A percentile compares a stretch with the other conserved stretches of the same genome.
These are phyloP conservation scores for Amiota communis DNA, from an alignment of 2,888 invertebrate genomes.

Conservation along the genomic window DNA sequence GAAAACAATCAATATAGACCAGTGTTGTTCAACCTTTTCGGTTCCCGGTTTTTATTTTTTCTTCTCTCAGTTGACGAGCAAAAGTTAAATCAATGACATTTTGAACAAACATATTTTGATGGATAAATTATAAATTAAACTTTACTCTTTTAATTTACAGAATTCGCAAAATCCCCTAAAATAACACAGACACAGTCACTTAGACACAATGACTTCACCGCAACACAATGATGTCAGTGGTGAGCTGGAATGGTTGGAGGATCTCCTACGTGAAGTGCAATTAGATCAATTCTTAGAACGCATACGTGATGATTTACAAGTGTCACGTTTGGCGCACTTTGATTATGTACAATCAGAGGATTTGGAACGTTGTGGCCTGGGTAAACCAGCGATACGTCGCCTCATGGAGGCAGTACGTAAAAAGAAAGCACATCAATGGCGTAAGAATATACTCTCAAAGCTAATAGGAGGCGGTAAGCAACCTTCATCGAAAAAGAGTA, in stretches of 20 bases:
- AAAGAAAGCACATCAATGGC: slow-evolving; percentile 86
- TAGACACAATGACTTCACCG: slow-evolving; percentile 3
- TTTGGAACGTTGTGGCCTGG: slow-evolving; percentile 94
- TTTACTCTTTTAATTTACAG: no score
- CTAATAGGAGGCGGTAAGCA: slow-evolving; percentile 79
- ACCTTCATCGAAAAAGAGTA: slow-evolving; percentile 72
- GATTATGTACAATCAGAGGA: slow-evolving; percentile 97
- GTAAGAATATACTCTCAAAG: slow-evolving; percentile 86
- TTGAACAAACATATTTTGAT: no score
- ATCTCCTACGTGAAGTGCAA: slow-evolving; percentile 90
- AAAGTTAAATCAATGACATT: no score
- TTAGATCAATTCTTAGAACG: slow-evolving; percentile 91
- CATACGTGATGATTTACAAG: slow-evolving; percentile 93
- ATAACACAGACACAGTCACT: no score
- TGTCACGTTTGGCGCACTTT: slow-evolving; percentile 94
- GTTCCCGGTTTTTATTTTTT: no score
- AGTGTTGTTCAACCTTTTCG: no score
- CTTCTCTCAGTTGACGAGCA: no score
- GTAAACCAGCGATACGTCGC: slow-evolving; percentile 92
- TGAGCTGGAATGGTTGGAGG: slow-evolving; percentile 77
- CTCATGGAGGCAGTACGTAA: slow-evolving; percentile 94
- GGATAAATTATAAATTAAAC: no score
- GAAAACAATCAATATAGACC: no score
- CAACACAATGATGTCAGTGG: slow-evolving; percentile 7
- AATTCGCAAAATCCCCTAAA: no score